These are phyloP conservation scores for Sarcophaga caerulescens DNA, from an alignment of 2,888 invertebrate genomes.

Conservation along the genomic window DNA sequence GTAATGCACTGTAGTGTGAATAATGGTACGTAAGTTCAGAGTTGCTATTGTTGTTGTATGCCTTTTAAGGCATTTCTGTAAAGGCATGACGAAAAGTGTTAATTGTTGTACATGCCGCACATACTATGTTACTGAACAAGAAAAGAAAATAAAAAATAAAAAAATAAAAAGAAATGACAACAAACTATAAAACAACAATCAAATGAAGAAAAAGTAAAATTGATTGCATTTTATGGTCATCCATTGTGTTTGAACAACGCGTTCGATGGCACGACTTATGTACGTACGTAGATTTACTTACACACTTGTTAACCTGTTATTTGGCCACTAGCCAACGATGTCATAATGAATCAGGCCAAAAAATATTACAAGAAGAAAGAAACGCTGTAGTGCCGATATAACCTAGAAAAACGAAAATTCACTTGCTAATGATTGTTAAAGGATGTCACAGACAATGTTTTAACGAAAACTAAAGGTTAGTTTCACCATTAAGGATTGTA, in stretches of 20 bases:
- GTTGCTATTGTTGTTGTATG: not conserved
- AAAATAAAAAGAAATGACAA: not conserved
- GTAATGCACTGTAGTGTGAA: conserved; percentile 7
- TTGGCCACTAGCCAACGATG: conserved; percentile 63
- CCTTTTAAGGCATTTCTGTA: conserved; percentile 33
- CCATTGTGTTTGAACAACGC: conserved; percentile 23
- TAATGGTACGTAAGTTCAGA: conserved; percentile 14
- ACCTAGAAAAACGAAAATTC: conserved; percentile 34
- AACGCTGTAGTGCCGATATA: not conserved
- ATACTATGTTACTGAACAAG: conserved; percentile 9
- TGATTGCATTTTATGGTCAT: conserved; percentile 17
- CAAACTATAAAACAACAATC: not conserved
- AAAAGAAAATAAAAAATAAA: conserved; percentile 9
- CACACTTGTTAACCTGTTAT: conserved; percentile 27
- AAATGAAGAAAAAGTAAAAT: no score
- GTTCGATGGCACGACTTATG: no score
- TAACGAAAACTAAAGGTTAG: conserved; percentile 51
- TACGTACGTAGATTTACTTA: no score
- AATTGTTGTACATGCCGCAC: conserved; percentile 51
- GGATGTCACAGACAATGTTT: conserved; percentile 26
- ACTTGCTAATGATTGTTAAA: conserved; percentile 47
- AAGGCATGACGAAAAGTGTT: conserved; percentile 45
- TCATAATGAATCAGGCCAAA: conserved; percentile 54
- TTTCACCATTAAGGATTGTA: conserved; percentile 1
- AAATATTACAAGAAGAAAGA: not conserved